phyloP scores from a whole-genome alignment of 2,797 vertebrate species.

The Miichthys miiuy region DNA sequence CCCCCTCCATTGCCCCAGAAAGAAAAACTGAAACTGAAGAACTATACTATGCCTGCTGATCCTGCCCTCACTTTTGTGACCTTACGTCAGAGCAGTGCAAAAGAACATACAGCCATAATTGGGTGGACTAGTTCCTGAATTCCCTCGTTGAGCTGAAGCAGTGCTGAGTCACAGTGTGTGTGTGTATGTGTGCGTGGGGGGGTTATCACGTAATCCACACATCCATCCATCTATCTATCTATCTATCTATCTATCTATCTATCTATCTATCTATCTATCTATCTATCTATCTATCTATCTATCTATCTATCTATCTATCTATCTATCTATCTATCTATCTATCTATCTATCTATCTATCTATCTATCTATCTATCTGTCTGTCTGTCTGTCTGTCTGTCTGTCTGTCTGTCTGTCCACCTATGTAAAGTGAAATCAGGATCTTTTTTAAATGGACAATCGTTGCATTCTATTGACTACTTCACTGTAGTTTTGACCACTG shows the following conservation, averaged over 20 bases:
- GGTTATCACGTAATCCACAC: neutral
- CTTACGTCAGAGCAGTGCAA: constrained; percentile 31
- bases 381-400: too few species aligned
- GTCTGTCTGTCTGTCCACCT: neutral
- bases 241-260: neutral
- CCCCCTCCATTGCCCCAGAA: neutral
- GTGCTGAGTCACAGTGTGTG: constrained; percentile 48
- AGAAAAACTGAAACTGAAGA: constrained; percentile 14
- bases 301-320: too few species aligned
- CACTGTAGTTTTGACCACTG: neutral
- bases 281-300: too few species aligned
- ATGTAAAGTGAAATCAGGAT: neutral
- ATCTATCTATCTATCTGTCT: too few species aligned
- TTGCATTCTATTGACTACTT: neutral
- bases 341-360: too few species aligned
- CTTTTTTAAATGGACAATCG: neutral
- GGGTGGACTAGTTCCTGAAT: constrained; percentile 36
- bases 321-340: too few species aligned
- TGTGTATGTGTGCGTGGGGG: neutral
- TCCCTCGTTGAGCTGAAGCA: constrained; percentile 18
- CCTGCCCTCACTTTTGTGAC: constrained; percentile 41
- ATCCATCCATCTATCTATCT: neutral
- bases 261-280: neutral
- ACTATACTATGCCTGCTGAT: constrained; percentile 7
- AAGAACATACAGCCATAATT: constrained; percentile 46